These are phyloP conservation scores for Neolamprologus ventralis DNA, from an alignment of 2,113 vertebrate species.

Conservation along the genomic window DNA sequence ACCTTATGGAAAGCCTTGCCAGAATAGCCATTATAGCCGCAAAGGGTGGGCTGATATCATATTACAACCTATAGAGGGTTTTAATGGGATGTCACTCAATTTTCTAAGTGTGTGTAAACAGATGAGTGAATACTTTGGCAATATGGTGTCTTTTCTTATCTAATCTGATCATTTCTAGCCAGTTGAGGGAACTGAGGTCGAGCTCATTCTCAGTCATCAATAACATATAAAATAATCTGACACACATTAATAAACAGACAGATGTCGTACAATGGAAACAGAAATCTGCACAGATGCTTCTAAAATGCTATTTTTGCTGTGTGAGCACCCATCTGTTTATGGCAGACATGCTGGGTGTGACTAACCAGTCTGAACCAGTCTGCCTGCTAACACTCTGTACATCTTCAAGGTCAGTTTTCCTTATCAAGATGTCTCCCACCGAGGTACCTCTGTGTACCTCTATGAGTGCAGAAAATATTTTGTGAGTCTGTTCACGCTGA, in stretches of 20 bases:
- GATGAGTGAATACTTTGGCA: neutral
- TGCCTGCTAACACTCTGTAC: neutral
- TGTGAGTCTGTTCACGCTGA: neutral
- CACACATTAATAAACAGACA: neutral
- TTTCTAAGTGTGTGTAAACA: neutral
- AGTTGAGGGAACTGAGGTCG: neutral
- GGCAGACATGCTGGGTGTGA: neutral
- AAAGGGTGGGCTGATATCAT: neutral
- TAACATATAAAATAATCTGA: neutral
- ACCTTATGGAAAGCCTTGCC: neutral
- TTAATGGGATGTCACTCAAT: neutral
- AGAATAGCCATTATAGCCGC: neutral
- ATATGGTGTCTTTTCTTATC: rapidly evolving
- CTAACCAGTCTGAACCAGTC: neutral
- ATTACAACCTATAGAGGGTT: neutral
- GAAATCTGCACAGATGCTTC: neutral
- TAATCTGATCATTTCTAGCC: neutral
- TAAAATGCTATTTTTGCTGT: neutral
- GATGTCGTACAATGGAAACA: neutral
- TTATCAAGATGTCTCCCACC: neutral
- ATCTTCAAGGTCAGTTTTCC: neutral
- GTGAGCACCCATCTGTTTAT: neutral
- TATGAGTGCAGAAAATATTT: rapidly evolving
- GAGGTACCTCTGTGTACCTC: neutral
- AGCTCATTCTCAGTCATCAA: neutral